Evolutionary conservation across 2,113 vertebrate genomes (phyloP), one percentile per base, ranked within the genome.

Genomic region (Rhizomys pruinosus): DNA sequence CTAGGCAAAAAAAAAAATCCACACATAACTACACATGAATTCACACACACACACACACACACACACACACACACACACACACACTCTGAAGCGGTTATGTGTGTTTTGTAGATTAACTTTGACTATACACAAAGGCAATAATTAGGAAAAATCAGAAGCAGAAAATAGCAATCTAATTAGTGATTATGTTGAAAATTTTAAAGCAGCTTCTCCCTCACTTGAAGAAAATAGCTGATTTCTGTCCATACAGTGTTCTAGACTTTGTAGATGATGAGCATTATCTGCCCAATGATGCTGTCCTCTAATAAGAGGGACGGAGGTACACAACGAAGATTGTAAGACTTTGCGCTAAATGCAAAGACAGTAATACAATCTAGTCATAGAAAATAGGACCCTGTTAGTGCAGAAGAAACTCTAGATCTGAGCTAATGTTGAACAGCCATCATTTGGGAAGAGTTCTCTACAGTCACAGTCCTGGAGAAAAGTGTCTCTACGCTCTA

Each of bases 141-240:
- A 68, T 92, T 39, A 68, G n/a, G 42, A 77, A 37, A 34, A 82
- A 80, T 59, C 63, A 22, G 77, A 86, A 89, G 39, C 22, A 86
- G 57, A 88, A 92, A 82, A 73, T 57, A 57, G 22, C 27, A 52
- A 79, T 25, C 7, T 64, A 27, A n/a, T 74, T 55, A 89, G 3
- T 29, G 47, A 74, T 78, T 84, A 61, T 47, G 32, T 2, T 9
- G 44, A 68, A 16, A 79, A 59, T 64, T 87, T 90, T 57, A 27
- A 92, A 84, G 52, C 8, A 52, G 17, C 7, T 8, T 74, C 32
- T 59, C 57, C 44, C 22, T 32, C 69, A 52, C 57, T 16, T 7
- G 42, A 92, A 39, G 73, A 34, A 92, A 87, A 71, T 9, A 80
- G 84, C 76, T 47, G 17, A 64, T 76, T 87, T 89, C 52, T 82